Evolutionary conservation across 2,113 vertebrate species (phyloP), one percentile per base, ranked within the genome.

Genomic region (Malaclemys terrapin): DNA sequence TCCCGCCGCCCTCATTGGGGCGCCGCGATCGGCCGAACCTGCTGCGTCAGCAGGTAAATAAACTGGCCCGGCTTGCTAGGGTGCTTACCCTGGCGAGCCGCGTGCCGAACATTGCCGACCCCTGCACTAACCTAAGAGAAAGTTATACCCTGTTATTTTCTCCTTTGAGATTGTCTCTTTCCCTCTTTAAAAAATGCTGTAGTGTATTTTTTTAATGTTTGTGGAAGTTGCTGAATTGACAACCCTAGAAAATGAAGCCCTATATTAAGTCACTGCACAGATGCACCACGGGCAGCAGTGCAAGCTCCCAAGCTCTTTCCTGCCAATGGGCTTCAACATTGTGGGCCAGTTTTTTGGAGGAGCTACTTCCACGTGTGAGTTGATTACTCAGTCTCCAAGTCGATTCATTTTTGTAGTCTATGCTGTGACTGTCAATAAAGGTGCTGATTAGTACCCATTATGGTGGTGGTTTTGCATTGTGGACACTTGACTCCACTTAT

Each of bases 81-180:
- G 42, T 42, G 42, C 42, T 42, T 42, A 42, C 42, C 42, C 42
- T 42, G 42, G 42, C 42, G 42, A 42, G 42, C 42, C 42, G 4
- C 42, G 42, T 42, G 42, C 42, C 42, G 42, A 42, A 42, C 42
- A 4, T 42, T 42, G 42, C 42, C 42, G 42, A 42, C 42, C 42
- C 42, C 42, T 42, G 42, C 45, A 65, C 83, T 89, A 90, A 90
- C 78, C 92, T 95, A 91, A 91, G 75, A 38, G 83, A 94, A 84
- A 85, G 69, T 82, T 94, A 91, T 86, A 52, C 42, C 35, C 22
- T 83, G 80, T 92, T 54, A 50, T 72, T 10, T 50, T 79, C 91
- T 80, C 53, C 85, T 42, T 22, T 75, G 78, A 95, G 87, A 84
- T 89, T 84, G 31, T 84, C 50, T 91, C 88, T 87, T 86, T 42